Evolutionary conservation across 2,113 vertebrate species (phyloP), one percentile per base, ranked within the genome.

Genomic region (Thermophis baileyi): DNA sequence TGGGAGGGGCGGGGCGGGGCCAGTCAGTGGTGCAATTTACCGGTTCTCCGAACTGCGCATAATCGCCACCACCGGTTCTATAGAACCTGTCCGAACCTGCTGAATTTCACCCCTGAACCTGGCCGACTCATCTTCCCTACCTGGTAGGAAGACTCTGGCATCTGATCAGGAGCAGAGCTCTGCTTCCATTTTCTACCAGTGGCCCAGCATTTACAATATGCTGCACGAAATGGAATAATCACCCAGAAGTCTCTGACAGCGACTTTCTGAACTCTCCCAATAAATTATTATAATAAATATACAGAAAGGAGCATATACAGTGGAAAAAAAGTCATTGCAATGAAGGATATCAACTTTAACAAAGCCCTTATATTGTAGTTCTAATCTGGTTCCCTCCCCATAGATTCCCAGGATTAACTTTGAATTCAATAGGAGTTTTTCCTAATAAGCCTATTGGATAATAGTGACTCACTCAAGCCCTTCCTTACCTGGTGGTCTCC

Each of bases 61-160:
- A n/a, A n/a, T n/a, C n/a, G n/a, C n/a, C n/a, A n/a, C n/a, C n/a
- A n/a, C n/a, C n/a, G n/a, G n/a, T n/a, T n/a, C n/a, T n/a, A n/a
- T n/a, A n/a, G n/a, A n/a, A n/a, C n/a, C n/a, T n/a, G n/a, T n/a
- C n/a, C n/a, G n/a, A n/a, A n/a, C n/a, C n/a, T n/a, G n/a, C n/a
- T n/a, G n/a, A n/a, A n/a, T n/a, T n/a, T n/a, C n/a, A n/a, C n/a
- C n/a, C n/a, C n/a, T 96, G 94, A 93, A 90, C 69, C 91, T 50
- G 7, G 46, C 50, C 85, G 89, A 88, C 90, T 89, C 90, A 90
- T 94, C 85, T 91, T 87, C 92, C 89, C 6, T 81, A 85, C 89
- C 24, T 16, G 69, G 20, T 89, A 89, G 94, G 93, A 93, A 54
- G 94, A 18, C 40, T 94, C 22, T 95, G 50, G 7, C 51, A 87